Evolutionary conservation across 2,888 invertebrate genomes (phyloP).

Genomic region (Sisyra nigra): DNA sequence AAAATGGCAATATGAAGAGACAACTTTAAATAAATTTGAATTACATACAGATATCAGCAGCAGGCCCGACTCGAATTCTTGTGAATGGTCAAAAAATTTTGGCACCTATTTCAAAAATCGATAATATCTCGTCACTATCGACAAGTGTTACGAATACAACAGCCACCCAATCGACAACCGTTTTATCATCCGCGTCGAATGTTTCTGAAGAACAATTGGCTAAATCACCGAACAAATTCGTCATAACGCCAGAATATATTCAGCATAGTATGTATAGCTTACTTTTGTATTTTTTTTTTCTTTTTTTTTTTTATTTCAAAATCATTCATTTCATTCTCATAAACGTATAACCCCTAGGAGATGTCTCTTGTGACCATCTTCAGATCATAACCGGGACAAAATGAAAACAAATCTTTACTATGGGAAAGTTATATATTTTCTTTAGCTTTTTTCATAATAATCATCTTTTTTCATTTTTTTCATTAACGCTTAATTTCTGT

Average conservation of each 20-base stretch:
- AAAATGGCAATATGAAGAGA: too few relatives aligned
- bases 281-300: constrained; percentile 3
- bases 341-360: neutral
- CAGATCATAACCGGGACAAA: neutral
- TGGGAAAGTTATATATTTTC: neutral
- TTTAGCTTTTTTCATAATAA: constrained; percentile 3
- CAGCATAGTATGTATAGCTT: constrained; percentile 69
- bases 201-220: constrained; percentile 23
- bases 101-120: constrained; percentile 3
- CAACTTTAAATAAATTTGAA: too few relatives aligned
- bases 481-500: constrained; percentile 1
- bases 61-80: constrained; percentile 10
- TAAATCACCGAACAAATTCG: constrained; percentile 45
- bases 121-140: neutral
- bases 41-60: too few relatives aligned
- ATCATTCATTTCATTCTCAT: neutral
- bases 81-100: constrained; percentile 12
- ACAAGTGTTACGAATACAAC: constrained; percentile 9
- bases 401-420: neutral
- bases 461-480: neutral
- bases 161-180: constrained; percentile 11
- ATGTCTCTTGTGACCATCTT: neutral
- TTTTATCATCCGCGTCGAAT: constrained; percentile 19
- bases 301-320: neutral
- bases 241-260: constrained; percentile 82